A percentile compares a stretch with the other conserved stretches of the same genome.
phyloP scores from a whole-genome alignment of 1,140 invertebrate species.

The Drosophila insularis region DNA sequence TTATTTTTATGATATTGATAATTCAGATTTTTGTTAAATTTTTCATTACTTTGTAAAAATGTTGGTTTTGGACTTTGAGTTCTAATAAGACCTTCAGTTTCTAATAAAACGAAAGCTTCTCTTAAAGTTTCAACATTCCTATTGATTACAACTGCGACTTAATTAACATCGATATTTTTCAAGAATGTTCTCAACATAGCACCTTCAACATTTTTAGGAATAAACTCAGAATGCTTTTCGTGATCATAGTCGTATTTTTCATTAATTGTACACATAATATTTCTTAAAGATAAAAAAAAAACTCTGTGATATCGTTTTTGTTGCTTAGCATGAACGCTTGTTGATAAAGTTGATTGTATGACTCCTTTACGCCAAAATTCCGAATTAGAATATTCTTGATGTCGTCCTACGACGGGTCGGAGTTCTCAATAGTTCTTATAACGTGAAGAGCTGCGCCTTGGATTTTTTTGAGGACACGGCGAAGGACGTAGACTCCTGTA shows the following conservation, averaged over 20 bases:
- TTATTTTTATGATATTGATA: neutral
- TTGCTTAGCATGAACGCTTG: too few relatives aligned
- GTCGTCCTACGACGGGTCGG: too few relatives aligned
- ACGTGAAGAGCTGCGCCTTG: too few relatives aligned
- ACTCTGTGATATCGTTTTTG: neutral
- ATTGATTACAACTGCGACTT: neutral
- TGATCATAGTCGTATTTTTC: slow-evolving; percentile 29
- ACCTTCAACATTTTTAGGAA: neutral
- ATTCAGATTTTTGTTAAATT: neutral
- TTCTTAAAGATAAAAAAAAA: slow-evolving; percentile 22
- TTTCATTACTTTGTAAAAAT: neutral
- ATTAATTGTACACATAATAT: slow-evolving; percentile 28
- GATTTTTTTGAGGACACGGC: too few relatives aligned
- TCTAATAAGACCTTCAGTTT: neutral
- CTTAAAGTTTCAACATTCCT: neutral
- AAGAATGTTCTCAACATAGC: neutral
- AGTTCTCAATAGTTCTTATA: too few relatives aligned
- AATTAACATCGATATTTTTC: neutral
- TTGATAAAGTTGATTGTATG: too few relatives aligned
- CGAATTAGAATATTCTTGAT: neutral
- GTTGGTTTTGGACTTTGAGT: neutral
- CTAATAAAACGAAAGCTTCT: neutral
- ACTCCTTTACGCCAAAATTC: neutral
- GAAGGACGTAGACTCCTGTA: too few relatives aligned
- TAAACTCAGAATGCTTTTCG: neutral